phyloP scores from a whole-genome alignment of 2,888 invertebrate species.

The Pelosia muscerda region DNA sequence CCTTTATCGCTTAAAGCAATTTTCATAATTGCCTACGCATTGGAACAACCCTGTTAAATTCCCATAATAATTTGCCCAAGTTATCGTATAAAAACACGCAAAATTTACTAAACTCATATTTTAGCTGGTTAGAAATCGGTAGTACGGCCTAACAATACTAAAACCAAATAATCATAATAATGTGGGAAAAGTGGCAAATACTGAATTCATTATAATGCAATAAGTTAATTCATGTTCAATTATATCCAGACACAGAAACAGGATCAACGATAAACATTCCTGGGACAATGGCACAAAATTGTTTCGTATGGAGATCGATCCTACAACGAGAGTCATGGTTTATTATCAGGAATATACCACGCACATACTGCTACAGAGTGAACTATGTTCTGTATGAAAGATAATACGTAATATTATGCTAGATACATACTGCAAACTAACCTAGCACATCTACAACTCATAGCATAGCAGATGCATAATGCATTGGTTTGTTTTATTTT shows the following conservation, averaged over 20 bases:
- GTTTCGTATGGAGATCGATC: background rate
- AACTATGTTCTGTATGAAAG: no score
- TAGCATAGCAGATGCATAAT: no score
- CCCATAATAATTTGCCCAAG: constrained; percentile 14
- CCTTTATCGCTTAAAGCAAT: constrained; percentile 13
- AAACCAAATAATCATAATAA: background rate
- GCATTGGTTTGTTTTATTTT: no score
- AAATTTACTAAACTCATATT: constrained; percentile 5
- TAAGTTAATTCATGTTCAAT: background rate
- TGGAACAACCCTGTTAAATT: constrained; percentile 9
- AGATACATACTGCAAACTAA: no score
- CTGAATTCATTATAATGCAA: background rate
- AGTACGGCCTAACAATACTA: constrained; percentile 3
- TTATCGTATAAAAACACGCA: constrained; percentile 21
- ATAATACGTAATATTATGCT: no score
- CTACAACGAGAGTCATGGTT: background rate
- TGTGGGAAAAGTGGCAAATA: background rate
- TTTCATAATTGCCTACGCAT: constrained; percentile 17
- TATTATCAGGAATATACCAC: background rate
- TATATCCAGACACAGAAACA: background rate
- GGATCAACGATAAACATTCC: background rate
- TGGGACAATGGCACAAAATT: background rate
- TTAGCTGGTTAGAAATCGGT: constrained; percentile 18
- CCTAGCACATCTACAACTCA: no score
- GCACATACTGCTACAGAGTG: no score